Evolutionary conservation across 2,797 vertebrate species (phyloP), one percentile per base, ranked within the genome.

Genomic region (Lutjanus argentimaculatus): DNA sequence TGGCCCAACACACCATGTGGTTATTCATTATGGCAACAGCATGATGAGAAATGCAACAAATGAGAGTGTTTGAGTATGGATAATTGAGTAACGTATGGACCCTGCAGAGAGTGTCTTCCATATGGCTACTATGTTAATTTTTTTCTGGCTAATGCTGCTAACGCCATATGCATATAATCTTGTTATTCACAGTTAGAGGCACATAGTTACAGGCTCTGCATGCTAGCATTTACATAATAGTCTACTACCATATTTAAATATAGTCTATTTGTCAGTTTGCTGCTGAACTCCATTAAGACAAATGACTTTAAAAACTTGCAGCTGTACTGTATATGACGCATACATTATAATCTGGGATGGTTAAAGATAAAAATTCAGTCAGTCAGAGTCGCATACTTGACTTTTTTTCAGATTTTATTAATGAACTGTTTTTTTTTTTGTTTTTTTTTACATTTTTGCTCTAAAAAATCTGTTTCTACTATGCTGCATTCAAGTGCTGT

Each of bases 41-140:
- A 53, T 53, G 46, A 25, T 62, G 19, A 52, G 36, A 62, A 42
- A 48, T 51, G 46, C 12, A 45, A 68, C 45, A 72, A 69, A 72
- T 21, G 19, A 45, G 16, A 21, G 10, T 57, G 65, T 80, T 48
- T 77, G 49, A 58, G n/a, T 57, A 36, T 8, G 58, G 67, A 73
- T 81, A 73, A 85, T 68, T 80, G 74, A 75, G 30, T 65, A 6
- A 56, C 2, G 9, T 21, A 42, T 49, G 62, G 55, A 57, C 49
- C 45, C 30, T 65, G 59, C 45, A 67, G 13, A 13, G 19, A 63
- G 46, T 67, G 40, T 59, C 65, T 68, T 53, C 59, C 74, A 83
- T 83, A 85, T 79, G 80, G 53, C 55, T 67, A 14, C 62, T 61
- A 56, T 79, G 77, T 45, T 64, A 49, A 69, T 79, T 22, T 57